A percentile compares a stretch with the other conserved stretches of the same genome.
Conservation (phyloP, 2,888 invertebrate species). For the Lordiphosa fenestrarum region DNA sequence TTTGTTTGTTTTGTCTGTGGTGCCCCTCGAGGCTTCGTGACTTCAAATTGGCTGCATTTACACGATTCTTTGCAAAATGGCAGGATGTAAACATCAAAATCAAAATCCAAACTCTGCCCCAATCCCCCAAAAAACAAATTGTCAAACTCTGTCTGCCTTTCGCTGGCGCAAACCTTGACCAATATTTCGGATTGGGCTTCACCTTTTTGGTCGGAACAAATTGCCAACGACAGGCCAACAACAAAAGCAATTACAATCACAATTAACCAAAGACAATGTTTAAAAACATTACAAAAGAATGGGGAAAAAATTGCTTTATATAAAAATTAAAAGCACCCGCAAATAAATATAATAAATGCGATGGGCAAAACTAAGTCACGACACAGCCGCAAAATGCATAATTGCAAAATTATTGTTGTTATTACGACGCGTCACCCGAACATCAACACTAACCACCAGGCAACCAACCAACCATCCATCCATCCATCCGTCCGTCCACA, state of each 20-base stretch:
- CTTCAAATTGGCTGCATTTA: conserved; percentile 63
- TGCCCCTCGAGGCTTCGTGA: conserved; percentile 66
- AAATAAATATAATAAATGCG: conserved; percentile 64
- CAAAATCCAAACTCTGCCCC: conserved; percentile 13
- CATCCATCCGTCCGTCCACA: conserved; percentile 14
- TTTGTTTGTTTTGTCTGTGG: conserved; percentile 25
- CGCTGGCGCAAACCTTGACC: conserved; percentile 70
- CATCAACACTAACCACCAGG: conserved; percentile 20
- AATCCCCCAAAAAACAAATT: conserved; percentile 43
- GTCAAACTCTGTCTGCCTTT: conserved; percentile 62
- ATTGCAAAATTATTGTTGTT: conserved; percentile 63
- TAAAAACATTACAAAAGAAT: conserved; percentile 44
- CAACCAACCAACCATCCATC: conserved; percentile 6
- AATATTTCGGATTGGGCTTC: conserved; percentile 41
- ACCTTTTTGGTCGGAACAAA: conserved; percentile 48
- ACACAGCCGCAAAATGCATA: conserved; percentile 54
- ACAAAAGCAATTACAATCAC: conserved; percentile 56
- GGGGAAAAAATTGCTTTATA: conserved; percentile 31
- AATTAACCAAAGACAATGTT: conserved; percentile 59
- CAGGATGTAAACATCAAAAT: conserved; percentile 8
- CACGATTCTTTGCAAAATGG: conserved; percentile 73
- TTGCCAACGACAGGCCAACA: conserved; percentile 37
- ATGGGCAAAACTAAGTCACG: conserved; percentile 70
- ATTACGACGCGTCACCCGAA: conserved; percentile 51
- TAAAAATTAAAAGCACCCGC: conserved; percentile 51